Percentiles rank a stretch among this genome's conserved stretches.
phyloP scores from a whole-genome alignment of 2,888 invertebrate species.

The Acholoe squamosa region DNA sequence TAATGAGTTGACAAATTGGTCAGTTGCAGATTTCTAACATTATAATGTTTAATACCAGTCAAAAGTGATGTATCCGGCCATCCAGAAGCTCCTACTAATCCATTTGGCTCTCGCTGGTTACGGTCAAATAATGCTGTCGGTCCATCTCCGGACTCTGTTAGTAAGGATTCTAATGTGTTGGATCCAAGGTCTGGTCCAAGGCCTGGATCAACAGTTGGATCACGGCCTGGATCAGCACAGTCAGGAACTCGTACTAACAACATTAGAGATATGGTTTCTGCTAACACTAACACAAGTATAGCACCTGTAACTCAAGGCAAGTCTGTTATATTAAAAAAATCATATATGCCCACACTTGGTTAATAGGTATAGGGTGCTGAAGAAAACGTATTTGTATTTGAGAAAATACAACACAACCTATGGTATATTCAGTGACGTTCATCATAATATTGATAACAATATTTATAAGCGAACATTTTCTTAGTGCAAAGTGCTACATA shows the following conservation, averaged over 20 bases:
- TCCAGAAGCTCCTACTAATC: constrained; percentile 4
- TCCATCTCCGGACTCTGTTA: neutral
- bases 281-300: constrained; percentile 7
- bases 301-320: neutral
- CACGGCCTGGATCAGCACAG: neutral
- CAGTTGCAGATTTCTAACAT: too few relatives aligned
- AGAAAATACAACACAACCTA: neutral
- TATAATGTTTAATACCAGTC: too few relatives aligned
- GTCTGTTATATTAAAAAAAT: neutral
- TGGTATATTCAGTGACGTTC: too few relatives aligned
- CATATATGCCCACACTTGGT: too few relatives aligned
- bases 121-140: constrained; percentile 42
- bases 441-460: too few relatives aligned
- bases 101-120: neutral
- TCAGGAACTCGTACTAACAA: neutral
- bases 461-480: too few relatives aligned
- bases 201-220: neutral
- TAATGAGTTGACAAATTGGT: too few relatives aligned
- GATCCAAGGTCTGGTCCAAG: too few relatives aligned
- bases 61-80: neutral
- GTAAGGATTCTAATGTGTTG: too few relatives aligned
- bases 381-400: too few relatives aligned
- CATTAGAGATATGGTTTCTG: neutral
- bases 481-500: too few relatives aligned
- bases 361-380: too few relatives aligned